Conservation (phyloP, 2,797 vertebrate genomes). For the Taeniopygia guttata region DNA sequence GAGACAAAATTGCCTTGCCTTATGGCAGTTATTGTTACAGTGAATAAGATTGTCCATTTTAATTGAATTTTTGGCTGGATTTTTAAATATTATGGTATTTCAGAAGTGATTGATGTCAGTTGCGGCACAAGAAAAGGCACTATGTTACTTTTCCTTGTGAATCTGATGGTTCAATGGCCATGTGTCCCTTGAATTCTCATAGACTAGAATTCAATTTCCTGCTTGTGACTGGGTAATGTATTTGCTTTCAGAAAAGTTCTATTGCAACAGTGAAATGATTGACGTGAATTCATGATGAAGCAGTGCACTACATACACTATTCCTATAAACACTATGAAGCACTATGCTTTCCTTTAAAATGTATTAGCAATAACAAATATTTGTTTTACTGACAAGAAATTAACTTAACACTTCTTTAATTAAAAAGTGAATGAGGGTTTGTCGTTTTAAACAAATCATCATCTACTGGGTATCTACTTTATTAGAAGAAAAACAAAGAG, state of each 20-base stretch:
- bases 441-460: constrained; percentile 49
- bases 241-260: constrained; percentile 29
- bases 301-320: neutral
- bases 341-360: constrained; percentile 21
- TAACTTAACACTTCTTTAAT: constrained; percentile 44
- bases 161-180: neutral
- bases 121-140: neutral
- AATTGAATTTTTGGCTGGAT: neutral
- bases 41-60: neutral
- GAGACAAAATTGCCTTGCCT: neutral
- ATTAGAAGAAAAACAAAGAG: neutral
- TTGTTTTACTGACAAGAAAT: constrained; percentile 52
- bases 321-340: neutral
- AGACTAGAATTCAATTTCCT: constrained; percentile 11
- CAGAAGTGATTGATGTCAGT: neutral
- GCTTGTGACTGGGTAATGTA: neutral
- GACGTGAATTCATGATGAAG: constrained; percentile 7
- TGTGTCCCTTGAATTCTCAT: neutral
- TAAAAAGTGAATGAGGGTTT: constrained; percentile 39
- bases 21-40: neutral
- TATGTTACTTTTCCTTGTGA: neutral
- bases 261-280: neutral
- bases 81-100: neutral
- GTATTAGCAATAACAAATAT: constrained; percentile 56
- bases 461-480: neutral